These are phyloP conservation scores for Caranx melampygus DNA, from an alignment of 2,113 vertebrate species.

Conservation along the genomic window DNA sequence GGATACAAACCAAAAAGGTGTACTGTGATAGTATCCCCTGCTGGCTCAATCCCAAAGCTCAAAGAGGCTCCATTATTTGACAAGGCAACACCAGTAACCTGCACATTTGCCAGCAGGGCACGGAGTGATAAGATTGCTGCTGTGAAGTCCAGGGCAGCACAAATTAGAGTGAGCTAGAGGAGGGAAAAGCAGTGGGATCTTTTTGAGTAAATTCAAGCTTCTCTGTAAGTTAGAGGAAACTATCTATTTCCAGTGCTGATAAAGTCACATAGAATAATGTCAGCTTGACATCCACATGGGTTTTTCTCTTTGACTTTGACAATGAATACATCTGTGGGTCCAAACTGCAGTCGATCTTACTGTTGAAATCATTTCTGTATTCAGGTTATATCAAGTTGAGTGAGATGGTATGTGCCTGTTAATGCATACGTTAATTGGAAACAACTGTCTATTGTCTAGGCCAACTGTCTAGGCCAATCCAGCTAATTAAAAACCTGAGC, in stretches of 20 bases:
- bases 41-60: slow-evolving; percentile 6
- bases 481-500: no score
- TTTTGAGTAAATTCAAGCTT: slow-evolving; percentile 17
- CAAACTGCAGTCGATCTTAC: background rate
- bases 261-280: slow-evolving; percentile 25
- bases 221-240: slow-evolving; percentile 31
- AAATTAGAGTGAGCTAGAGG: slow-evolving; percentile 11
- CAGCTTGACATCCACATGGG: slow-evolving; percentile 10
- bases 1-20: background rate
- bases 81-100: slow-evolving; percentile 1
- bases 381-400: background rate
- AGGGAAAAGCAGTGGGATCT: slow-evolving; percentile 22
- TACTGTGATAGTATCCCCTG: background rate
- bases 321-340: no score
- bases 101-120: slow-evolving; percentile 20
- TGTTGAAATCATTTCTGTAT: background rate
- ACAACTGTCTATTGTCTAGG: no score
- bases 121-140: background rate
- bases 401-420: background rate
- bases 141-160: slow-evolving; percentile 23
- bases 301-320: slow-evolving; percentile 22
- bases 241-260: slow-evolving; percentile 46
- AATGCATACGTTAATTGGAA: no score
- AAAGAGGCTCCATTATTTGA: slow-evolving; percentile 14
- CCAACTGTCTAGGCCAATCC: no score